phyloP scores from a whole-genome alignment of 2,113 vertebrate genomes.

The Piaya cayana region DNA sequence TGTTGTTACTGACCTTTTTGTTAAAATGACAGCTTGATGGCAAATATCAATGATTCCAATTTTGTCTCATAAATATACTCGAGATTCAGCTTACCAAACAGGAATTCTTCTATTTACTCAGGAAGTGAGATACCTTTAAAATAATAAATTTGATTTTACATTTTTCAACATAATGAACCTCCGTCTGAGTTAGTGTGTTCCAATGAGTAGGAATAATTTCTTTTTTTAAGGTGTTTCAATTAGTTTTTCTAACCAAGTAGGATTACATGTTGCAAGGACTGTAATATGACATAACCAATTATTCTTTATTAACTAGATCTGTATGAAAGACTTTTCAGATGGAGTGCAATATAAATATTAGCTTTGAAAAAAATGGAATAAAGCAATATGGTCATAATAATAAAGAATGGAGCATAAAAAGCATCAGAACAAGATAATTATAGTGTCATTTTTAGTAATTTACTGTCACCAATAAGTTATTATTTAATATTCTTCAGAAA shows the following conservation, averaged over 20 bases:
- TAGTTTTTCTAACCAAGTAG: background rate
- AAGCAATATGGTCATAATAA: background rate
- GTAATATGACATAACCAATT: background rate
- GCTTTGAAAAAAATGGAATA: background rate
- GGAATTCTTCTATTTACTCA: background rate
- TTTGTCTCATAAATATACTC: background rate
- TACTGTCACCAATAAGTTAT: background rate
- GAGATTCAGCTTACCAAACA: background rate
- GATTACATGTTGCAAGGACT: background rate
- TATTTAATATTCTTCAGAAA: constrained; percentile 21
- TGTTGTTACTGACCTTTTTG: background rate
- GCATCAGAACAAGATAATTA: background rate
- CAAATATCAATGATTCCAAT: background rate
- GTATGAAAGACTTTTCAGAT: background rate
- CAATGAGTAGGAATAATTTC: background rate
- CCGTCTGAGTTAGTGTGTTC: background rate
- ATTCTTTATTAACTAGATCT: background rate
- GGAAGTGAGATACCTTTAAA: background rate
- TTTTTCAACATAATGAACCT: background rate
- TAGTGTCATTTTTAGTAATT: background rate
- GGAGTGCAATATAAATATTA: background rate
- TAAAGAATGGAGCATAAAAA: background rate
- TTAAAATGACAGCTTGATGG: background rate
- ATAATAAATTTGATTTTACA: background rate
- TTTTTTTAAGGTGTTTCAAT: background rate